Evolutionary conservation across 2,888 invertebrate genomes (phyloP).

Genomic region (Lepetodrilus schrolli): DNA sequence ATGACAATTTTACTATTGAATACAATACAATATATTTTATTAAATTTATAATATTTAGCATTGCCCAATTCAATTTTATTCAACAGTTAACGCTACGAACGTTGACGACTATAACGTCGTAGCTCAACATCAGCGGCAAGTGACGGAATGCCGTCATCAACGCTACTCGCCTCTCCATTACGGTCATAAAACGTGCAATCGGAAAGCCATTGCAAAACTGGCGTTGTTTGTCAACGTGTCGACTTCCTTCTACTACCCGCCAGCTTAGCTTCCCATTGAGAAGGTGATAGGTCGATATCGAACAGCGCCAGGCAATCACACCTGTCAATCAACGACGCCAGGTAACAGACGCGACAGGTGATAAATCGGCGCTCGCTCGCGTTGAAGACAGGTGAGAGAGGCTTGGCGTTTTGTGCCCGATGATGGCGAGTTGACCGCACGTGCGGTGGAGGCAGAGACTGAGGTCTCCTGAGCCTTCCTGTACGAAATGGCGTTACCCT

Average conservation of each 20-base stretch:
- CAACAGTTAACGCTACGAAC: too few relatives aligned
- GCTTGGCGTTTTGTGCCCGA: background rate
- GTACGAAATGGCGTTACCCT: too few relatives aligned
- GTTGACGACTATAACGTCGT: background rate
- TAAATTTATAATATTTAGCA: too few relatives aligned
- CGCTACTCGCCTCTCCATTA: background rate
- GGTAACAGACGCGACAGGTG: conserved; percentile 14
- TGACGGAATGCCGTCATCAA: background rate
- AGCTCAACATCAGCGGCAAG: background rate
- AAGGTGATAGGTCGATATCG: background rate
- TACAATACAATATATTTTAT: too few relatives aligned
- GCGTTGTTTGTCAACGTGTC: conserved; percentile 16
- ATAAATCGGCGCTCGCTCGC: too few relatives aligned
- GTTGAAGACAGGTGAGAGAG: conserved; percentile 1
- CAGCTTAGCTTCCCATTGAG: conserved; percentile 15
- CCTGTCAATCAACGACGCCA: background rate
- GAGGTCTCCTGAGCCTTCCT: too few relatives aligned
- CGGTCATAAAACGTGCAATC: conserved; percentile 9
- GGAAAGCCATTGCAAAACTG: conserved; percentile 13
- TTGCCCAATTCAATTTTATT: too few relatives aligned
- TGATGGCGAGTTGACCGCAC: background rate
- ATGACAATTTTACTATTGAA: too few relatives aligned
- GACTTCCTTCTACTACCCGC: background rate
- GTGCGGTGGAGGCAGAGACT: background rate
- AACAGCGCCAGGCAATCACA: background rate